These are phyloP conservation scores for Pegoplata infirma DNA, from an alignment of 2,888 invertebrate genomes.

Conservation along the genomic window DNA sequence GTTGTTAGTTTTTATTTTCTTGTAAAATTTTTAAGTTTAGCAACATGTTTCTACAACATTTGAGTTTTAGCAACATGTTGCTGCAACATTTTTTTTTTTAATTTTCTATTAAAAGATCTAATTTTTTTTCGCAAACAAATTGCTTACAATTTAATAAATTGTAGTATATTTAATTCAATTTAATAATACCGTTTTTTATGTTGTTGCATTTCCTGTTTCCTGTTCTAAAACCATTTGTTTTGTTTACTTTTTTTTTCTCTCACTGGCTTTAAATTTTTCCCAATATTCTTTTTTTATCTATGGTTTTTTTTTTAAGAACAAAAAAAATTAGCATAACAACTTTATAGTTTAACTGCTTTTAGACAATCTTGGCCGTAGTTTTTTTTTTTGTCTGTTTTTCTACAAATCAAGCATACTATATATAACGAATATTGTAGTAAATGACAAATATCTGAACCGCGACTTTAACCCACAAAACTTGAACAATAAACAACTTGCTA, in stretches of 20 bases:
- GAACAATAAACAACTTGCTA: slow-evolving; percentile 61
- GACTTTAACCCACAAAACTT: slow-evolving; percentile 65
- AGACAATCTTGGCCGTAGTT: slow-evolving; percentile 61
- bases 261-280: slow-evolving; percentile 42
- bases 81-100: neutral
- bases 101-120: neutral
- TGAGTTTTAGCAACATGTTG: neutral
- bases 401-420: slow-evolving; percentile 48
- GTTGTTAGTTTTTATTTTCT: neutral
- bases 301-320: slow-evolving; percentile 43
- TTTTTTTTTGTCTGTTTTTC: slow-evolving; percentile 46
- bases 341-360: slow-evolving; percentile 77
- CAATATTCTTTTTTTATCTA: slow-evolving; percentile 58
- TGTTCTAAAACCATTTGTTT: slow-evolving; percentile 59
- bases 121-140: neutral
- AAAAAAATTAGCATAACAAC: slow-evolving; percentile 77
- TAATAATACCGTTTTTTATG: slow-evolving; percentile 31
- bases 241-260: slow-evolving; percentile 34
- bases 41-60: slow-evolving; percentile 36
- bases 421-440: slow-evolving; percentile 47
- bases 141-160: slow-evolving; percentile 10
- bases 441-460: slow-evolving; percentile 63
- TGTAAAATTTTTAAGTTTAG: neutral
- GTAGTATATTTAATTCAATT: slow-evolving; percentile 32
- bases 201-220: slow-evolving; percentile 61